Evolutionary conservation across 1,140 invertebrate genomes (phyloP).

Genomic region (Andricus grossulariae): DNA sequence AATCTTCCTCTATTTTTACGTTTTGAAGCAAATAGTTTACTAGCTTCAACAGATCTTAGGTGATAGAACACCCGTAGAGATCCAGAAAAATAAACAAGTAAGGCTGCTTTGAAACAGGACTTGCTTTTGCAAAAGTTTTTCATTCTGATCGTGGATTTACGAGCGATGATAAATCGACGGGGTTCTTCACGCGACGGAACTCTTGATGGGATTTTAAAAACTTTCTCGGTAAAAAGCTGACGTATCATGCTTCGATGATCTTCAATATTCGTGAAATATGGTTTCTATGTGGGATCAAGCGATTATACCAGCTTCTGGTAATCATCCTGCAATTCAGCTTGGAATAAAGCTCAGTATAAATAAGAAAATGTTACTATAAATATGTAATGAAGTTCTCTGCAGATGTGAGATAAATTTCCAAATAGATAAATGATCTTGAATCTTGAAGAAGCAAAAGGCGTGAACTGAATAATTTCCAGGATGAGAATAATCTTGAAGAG

Average conservation of each 20-base stretch:
- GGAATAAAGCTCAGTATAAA: too few species aligned
- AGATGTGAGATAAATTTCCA: neutral
- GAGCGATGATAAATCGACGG: constrained; percentile 24
- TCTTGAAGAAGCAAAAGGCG: constrained; percentile 23
- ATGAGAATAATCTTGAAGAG: constrained; percentile 32
- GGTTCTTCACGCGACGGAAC: neutral
- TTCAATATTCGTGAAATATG: too few species aligned
- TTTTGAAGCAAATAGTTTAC: neutral
- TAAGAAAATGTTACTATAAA: too few species aligned
- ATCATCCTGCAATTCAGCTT: too few species aligned
- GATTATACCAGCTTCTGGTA: too few species aligned
- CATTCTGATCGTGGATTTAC: constrained; percentile 19
- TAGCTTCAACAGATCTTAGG: neutral
- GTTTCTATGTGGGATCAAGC: too few species aligned
- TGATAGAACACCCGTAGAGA: neutral
- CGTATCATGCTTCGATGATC: neutral
- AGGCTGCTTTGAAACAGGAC: neutral
- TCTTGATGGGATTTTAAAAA: neutral
- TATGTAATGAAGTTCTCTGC: too few species aligned
- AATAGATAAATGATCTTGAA: constrained; percentile 22
- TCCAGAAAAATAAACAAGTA: neutral
- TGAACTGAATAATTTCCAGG: constrained; percentile 29
- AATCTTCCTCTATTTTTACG: neutral
- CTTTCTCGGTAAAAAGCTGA: neutral
- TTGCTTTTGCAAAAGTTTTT: neutral